Percentiles rank a stretch among this genome's conserved stretches.
These are phyloP conservation scores for Drosophila triauraria DNA, from an alignment of 1,140 invertebrate genomes.

Conservation along the genomic window DNA sequence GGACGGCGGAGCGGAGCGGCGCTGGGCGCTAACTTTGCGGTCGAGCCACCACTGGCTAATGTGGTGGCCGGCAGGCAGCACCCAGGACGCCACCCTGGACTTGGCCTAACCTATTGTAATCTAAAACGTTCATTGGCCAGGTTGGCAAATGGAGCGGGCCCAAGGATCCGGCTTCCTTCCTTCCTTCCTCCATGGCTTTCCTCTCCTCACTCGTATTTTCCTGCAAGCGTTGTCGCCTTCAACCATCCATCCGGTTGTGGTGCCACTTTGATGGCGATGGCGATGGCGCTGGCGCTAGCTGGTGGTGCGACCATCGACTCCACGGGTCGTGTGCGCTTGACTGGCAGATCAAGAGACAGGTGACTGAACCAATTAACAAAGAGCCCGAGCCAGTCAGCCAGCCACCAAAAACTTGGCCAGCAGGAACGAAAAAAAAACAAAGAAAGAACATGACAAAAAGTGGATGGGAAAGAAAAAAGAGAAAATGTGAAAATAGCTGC, in stretches of 20 bases:
- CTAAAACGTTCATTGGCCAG: slow-evolving; percentile 79
- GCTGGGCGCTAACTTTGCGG: slow-evolving; percentile 69
- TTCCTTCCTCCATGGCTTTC: slow-evolving; percentile 46
- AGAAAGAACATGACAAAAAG: slow-evolving; percentile 26
- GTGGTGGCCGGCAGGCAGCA: slow-evolving; percentile 22
- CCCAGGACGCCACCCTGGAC: slow-evolving; percentile 37
- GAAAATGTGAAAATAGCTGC: slow-evolving; percentile 72
- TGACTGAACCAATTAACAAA: slow-evolving; percentile 85
- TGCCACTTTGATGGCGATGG: slow-evolving; percentile 40
- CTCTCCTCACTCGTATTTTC: slow-evolving; percentile 11
- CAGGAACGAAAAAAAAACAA: slow-evolving; percentile 33
- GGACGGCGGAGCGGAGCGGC: slow-evolving; percentile 43
- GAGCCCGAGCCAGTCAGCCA: slow-evolving; percentile 42
- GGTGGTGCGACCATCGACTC: slow-evolving; percentile 38
- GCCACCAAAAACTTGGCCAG: slow-evolving; percentile 54
- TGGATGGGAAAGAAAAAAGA: slow-evolving; percentile 17
- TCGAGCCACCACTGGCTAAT: slow-evolving; percentile 59
- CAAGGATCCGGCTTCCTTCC: slow-evolving; percentile 70
- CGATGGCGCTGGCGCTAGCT: slow-evolving; percentile 2
- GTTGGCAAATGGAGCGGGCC: slow-evolving; percentile 60
- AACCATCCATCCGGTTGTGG: slow-evolving; percentile 43
- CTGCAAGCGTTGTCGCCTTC: slow-evolving; percentile 34
- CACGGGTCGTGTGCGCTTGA: slow-evolving; percentile 78
- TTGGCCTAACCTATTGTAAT: slow-evolving; percentile 71
- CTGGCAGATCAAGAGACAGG: slow-evolving; percentile 82